Percentiles rank a stretch among this genome's conserved stretches.
These are phyloP conservation scores for Scylla paramamosain DNA, from an alignment of 1,140 invertebrate species.

Conservation along the genomic window DNA sequence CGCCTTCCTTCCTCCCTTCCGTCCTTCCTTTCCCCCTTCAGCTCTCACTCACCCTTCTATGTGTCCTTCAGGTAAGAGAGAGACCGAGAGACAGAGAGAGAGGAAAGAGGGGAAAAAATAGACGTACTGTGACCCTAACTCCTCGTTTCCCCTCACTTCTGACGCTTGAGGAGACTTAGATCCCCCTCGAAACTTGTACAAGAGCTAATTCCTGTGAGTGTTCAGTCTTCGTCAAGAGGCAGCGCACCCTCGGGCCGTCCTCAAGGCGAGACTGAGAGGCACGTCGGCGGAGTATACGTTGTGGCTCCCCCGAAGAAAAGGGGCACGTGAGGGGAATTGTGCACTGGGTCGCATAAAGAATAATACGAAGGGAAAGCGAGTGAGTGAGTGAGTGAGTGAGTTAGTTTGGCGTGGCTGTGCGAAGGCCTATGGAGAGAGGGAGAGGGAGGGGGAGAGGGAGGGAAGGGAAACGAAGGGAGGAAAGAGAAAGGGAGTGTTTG, in stretches of 20 bases:
- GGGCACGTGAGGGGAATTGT: neutral
- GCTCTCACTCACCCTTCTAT: too few relatives aligned
- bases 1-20: neutral
- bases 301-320: neutral
- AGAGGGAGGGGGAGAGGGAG: neutral
- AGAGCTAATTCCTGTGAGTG: constrained; percentile 13
- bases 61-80: too few relatives aligned
- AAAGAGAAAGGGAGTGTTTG: too few relatives aligned
- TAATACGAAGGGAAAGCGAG: neutral
- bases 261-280: neutral
- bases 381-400: neutral
- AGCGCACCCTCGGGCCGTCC: neutral
- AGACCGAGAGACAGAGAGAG: too few relatives aligned
- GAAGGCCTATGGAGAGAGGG: neutral
- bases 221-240: neutral
- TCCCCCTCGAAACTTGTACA: neutral
- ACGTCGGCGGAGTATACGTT: neutral
- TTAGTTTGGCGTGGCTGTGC: neutral
- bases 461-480: neutral
- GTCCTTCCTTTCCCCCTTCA: neutral
- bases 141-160: constrained; percentile 18
- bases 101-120: neutral
- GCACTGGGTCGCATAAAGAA: neutral
- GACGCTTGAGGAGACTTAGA: constrained; percentile 10
- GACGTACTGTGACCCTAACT: neutral